Evolutionary conservation across 2,888 invertebrate genomes (phyloP).

Genomic region (Bellardia pandia): DNA sequence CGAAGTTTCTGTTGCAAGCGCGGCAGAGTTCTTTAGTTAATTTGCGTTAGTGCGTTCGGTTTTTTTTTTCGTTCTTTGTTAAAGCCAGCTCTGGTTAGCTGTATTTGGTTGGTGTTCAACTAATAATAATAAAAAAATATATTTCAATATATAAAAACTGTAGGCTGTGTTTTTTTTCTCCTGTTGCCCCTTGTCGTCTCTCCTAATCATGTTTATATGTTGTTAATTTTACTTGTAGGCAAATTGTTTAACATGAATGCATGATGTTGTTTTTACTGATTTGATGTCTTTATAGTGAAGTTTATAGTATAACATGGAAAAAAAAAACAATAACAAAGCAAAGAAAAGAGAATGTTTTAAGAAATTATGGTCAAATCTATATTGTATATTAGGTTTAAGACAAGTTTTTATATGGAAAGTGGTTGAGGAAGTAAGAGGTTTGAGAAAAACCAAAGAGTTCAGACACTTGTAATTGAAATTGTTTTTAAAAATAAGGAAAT

Average conservation of each 20-base stretch:
- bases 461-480: too few relatives aligned
- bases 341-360: slow-evolving; percentile 17
- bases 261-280: slow-evolving; percentile 53
- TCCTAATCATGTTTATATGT: slow-evolving; percentile 36
- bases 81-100: neutral
- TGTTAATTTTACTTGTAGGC: slow-evolving; percentile 43
- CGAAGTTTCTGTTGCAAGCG: neutral
- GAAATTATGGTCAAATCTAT: neutral
- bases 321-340: neutral
- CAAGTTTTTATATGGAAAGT: neutral
- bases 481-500: too few relatives aligned
- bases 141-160: slow-evolving; percentile 22
- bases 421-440: neutral
- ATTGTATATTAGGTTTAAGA: neutral
- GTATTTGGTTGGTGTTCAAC: neutral
- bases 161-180: neutral
- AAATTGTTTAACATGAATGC: slow-evolving; percentile 61
- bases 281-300: slow-evolving; percentile 54
- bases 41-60: slow-evolving; percentile 48
- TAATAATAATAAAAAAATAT: neutral
- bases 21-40: slow-evolving; percentile 74
- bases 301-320: neutral
- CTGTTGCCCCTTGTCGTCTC: neutral
- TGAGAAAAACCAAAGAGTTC: neutral
- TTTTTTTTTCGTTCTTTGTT: neutral